phyloP scores from a whole-genome alignment of 2,113 vertebrate species.

The Macaca fascicularis region DNA sequence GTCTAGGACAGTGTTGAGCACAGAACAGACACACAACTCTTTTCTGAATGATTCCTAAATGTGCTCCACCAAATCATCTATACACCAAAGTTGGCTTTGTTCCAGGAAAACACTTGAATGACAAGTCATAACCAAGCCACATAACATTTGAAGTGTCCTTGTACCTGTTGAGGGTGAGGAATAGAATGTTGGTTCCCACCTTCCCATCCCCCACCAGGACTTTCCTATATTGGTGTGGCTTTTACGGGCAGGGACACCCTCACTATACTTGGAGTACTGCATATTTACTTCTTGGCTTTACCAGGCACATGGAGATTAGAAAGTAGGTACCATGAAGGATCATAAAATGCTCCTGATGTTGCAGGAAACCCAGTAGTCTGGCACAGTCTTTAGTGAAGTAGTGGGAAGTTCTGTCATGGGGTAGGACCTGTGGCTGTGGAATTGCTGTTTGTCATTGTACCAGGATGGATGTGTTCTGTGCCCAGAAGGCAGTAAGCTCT shows the following conservation, averaged over 20 bases:
- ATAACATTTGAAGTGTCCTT: neutral
- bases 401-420: neutral
- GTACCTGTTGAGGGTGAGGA: neutral
- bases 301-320: neutral
- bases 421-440: neutral
- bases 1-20: neutral
- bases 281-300: neutral
- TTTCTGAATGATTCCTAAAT: neutral
- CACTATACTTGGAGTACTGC: neutral
- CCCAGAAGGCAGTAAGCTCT: neutral
- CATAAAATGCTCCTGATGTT: neutral
- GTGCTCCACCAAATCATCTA: neutral
- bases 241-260: neutral
- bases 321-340: neutral
- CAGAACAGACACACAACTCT: neutral
- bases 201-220: neutral
- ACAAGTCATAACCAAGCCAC: neutral
- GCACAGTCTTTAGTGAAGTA: neutral
- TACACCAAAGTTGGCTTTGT: neutral
- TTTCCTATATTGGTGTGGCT: neutral
- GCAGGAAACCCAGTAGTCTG: neutral
- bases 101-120: neutral
- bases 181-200: neutral
- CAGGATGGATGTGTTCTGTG: neutral
- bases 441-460: neutral